Evolutionary conservation across 2,113 vertebrate genomes (phyloP).

Genomic region (Rousettus leschenaultii): DNA sequence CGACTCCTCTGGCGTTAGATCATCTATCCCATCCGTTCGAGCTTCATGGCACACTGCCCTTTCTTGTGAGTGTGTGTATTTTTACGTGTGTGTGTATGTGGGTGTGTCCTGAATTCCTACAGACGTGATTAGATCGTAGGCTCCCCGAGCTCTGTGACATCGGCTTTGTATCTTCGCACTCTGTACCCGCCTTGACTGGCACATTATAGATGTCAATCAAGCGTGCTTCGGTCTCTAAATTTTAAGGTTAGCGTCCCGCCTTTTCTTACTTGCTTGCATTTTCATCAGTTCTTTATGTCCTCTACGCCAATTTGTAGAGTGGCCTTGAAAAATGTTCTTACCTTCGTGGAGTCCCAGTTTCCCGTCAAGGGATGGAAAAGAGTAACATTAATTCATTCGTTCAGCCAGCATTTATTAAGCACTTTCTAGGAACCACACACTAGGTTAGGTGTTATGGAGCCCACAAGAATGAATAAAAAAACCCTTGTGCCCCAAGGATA

Average conservation of each 20-base stretch:
- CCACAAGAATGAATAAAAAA: background rate
- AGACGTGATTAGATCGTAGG: background rate
- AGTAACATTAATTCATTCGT: background rate
- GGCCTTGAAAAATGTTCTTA: background rate
- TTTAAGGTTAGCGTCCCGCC: background rate
- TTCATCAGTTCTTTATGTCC: background rate
- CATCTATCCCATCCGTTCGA: background rate
- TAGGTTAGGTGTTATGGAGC: background rate
- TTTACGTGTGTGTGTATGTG: background rate
- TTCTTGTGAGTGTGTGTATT: background rate
- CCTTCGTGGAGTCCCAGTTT: background rate
- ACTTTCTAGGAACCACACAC: background rate
- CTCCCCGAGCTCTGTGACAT: background rate
- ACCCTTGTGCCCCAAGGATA: background rate
- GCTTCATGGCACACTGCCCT: background rate
- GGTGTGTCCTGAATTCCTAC: background rate
- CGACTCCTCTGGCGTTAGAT: background rate
- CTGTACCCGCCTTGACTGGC: background rate
- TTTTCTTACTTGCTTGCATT: background rate
- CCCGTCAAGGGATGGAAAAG: background rate
- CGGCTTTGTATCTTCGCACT: background rate
- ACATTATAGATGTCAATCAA: background rate
- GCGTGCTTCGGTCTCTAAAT: background rate
- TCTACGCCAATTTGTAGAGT: background rate
- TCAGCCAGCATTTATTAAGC: background rate